Evolutionary conservation across 2,797 vertebrate genomes (phyloP).

Genomic region (Cossypha polioptera): DNA sequence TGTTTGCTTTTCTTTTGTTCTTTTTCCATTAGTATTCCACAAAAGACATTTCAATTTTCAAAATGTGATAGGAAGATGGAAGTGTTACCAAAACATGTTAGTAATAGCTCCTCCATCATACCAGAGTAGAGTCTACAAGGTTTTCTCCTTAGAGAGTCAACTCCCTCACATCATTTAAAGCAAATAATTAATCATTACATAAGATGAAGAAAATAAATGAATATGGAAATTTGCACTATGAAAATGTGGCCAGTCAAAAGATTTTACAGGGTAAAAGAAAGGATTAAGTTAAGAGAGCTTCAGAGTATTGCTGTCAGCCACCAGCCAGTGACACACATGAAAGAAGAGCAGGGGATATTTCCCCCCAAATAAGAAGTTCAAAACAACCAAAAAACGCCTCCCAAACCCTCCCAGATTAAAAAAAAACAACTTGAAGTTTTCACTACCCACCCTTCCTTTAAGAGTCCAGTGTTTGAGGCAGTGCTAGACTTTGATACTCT

Average conservation of each 20-base stretch:
- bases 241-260: background rate
- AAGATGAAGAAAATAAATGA: background rate
- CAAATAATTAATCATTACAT: background rate
- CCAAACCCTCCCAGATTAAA: too few species aligned
- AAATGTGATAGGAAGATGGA: background rate
- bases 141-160: background rate
- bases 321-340: background rate
- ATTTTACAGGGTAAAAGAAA: background rate
- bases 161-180: background rate
- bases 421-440: background rate
- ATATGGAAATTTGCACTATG: rapidly evolving
- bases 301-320: background rate
- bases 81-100: background rate
- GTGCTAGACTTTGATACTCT: background rate
- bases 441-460: background rate
- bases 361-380: background rate
- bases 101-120: background rate
- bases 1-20: background rate
- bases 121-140: background rate
- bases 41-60: background rate
- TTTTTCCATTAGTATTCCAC: background rate
- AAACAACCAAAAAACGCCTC: background rate
- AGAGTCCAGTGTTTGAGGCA: background rate
- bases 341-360: background rate
- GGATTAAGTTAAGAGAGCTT: background rate